These are phyloP conservation scores for Glossosoma conforme DNA, from an alignment of 1,140 invertebrate genomes.

Conservation along the genomic window DNA sequence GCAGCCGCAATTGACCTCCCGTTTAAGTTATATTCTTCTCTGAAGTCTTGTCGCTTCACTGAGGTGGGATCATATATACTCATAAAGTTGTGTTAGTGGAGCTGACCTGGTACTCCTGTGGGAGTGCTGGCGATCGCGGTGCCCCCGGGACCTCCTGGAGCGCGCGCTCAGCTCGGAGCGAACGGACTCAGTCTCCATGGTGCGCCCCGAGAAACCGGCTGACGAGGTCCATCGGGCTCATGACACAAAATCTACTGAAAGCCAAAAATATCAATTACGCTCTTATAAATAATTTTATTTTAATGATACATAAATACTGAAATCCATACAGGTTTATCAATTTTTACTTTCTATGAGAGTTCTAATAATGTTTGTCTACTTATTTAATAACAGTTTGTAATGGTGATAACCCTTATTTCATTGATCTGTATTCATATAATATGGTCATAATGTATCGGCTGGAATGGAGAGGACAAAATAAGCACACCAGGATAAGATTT, in stretches of 20 bases:
- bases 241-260: conserved; percentile 1
- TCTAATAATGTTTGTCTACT: no score
- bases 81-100: no score
- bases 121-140: conserved; percentile 54
- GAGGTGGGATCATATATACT: no score
- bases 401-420: no score
- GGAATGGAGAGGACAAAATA: no score
- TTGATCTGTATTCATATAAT: no score
- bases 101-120: conserved; percentile 52
- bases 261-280: conserved; percentile 2
- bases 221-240: conserved; percentile 53
- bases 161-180: conserved; percentile 58
- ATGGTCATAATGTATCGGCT: no score
- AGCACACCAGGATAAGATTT: no score
- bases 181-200: conserved; percentile 61
- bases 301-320: neutral
- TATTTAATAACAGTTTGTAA: no score
- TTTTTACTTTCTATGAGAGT: neutral
- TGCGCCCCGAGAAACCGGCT: conserved; percentile 35
- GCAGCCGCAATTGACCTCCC: no score
- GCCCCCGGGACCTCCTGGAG: conserved; percentile 51
- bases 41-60: no score
- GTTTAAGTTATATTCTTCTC: no score
- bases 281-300: neutral
- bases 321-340: neutral